Conservation (phyloP, 2,113 vertebrate species). For the Lampris megalopsis region DNA sequence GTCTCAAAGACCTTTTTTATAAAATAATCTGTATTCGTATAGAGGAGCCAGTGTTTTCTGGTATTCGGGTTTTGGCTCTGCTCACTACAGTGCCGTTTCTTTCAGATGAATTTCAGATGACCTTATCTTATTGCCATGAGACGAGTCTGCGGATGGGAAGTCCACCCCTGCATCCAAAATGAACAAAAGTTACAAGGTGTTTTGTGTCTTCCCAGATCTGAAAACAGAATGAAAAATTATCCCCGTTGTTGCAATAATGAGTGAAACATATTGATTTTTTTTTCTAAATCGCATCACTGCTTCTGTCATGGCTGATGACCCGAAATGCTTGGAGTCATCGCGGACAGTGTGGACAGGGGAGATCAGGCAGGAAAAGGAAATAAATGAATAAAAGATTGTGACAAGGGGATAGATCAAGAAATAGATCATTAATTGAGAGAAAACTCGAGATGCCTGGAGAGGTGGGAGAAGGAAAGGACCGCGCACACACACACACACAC, state of each 20-base stretch:
- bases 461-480: not conserved
- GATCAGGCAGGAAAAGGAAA: not conserved
- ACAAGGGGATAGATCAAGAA: not conserved
- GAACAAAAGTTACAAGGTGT: too few relatives aligned
- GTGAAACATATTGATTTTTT: too few relatives aligned
- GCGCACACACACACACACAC: too few relatives aligned
- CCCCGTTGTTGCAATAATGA: constrained; percentile 6
- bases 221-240: constrained; percentile 6
- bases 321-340: not conserved
- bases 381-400: constrained; percentile 22
- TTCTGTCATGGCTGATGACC: not conserved
- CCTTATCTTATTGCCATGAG: too few relatives aligned
- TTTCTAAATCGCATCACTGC: not conserved
- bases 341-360: constrained; percentile 5
- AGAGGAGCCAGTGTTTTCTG: too few relatives aligned
- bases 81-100: too few relatives aligned
- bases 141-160: too few relatives aligned
- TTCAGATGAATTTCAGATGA: too few relatives aligned
- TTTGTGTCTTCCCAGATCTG: not conserved
- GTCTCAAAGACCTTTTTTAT: too few relatives aligned
- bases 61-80: too few relatives aligned
- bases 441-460: not conserved
- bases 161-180: too few relatives aligned
- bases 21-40: too few relatives aligned
- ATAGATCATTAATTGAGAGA: constrained; percentile 22